A percentile compares a stretch with the other conserved stretches of the same genome.
Evolutionary conservation across 2,888 invertebrate species (phyloP).

Genomic region (Trissolcus brochymenae): DNA sequence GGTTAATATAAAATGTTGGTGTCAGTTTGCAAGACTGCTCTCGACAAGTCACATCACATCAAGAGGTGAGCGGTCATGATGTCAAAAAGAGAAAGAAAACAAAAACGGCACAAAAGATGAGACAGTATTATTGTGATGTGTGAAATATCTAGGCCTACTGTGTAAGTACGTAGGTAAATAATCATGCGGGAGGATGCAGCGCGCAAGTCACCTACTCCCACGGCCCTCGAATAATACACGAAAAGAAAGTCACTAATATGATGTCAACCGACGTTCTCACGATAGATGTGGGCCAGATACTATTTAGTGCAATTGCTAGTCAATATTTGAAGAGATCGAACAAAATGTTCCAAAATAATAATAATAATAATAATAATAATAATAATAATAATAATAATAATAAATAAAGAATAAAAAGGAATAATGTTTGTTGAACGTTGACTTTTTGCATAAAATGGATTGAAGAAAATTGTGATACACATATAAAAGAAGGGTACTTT

Average conservation of each 20-base stretch:
- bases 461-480: not conserved
- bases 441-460: too few species aligned
- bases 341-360: too few species aligned
- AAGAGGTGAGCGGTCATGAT: conserved; percentile 17
- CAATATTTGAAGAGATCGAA: not conserved
- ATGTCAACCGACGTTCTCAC: conserved; percentile 55
- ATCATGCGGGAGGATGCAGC: conserved; percentile 65
- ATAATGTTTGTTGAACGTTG: too few species aligned
- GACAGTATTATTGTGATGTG: conserved; percentile 16
- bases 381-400: too few species aligned
- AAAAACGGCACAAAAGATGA: too few species aligned
- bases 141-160: conserved; percentile 63
- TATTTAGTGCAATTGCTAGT: conserved; percentile 15
- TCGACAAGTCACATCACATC: too few species aligned
- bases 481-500: too few species aligned
- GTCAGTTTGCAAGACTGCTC: too few species aligned
- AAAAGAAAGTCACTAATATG: conserved; percentile 59
- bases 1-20: too few species aligned
- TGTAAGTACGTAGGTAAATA: conserved; percentile 37
- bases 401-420: too few species aligned
- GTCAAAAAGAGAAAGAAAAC: too few species aligned
- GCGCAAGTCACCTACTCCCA: conserved; percentile 59
- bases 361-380: too few species aligned
- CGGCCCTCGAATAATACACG: conserved; percentile 55
- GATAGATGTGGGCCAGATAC: conserved; percentile 53